Evolutionary conservation across 2,888 invertebrate genomes (phyloP).

Genomic region (Dromius quadrimaculatus): DNA sequence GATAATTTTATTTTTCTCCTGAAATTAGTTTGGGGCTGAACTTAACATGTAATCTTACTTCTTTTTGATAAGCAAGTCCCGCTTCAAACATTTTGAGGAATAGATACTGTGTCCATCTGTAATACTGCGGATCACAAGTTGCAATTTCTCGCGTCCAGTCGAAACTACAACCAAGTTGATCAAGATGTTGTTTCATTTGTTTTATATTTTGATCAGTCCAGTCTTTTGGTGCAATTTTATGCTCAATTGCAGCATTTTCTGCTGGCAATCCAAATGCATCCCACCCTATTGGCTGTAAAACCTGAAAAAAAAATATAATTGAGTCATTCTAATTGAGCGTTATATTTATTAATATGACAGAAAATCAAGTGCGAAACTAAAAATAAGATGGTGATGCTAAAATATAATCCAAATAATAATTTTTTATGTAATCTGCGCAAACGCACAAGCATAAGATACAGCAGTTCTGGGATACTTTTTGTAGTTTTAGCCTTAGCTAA

Average conservation of each 20-base stretch:
- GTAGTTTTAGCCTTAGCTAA: no score
- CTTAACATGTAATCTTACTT: slow-evolving; percentile 68
- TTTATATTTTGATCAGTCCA: slow-evolving; percentile 92
- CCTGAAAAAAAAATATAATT: slow-evolving; percentile 59
- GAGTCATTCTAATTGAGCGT: no score
- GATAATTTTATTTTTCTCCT: background rate
- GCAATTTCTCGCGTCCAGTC: slow-evolving; percentile 93
- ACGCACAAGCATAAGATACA: no score
- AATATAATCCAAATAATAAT: no score
- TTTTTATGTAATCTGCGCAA: no score
- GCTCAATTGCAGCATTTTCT: slow-evolving; percentile 96
- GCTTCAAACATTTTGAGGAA: slow-evolving; percentile 89
- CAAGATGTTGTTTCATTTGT: slow-evolving; percentile 85
- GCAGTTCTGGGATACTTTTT: no score
- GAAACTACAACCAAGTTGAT: slow-evolving; percentile 84
- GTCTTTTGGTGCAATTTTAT: slow-evolving; percentile 79
- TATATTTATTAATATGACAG: no score
- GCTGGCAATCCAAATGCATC: slow-evolving; percentile 99
- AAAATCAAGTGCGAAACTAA: no score
- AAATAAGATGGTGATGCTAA: no score
- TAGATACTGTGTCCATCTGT: slow-evolving; percentile 95
- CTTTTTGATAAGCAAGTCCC: slow-evolving; percentile 88
- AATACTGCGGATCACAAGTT: slow-evolving; percentile 90
- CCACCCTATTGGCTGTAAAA: slow-evolving; percentile 98
- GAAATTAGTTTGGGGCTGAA: no score